Evolutionary conservation across 2,888 invertebrate genomes (phyloP).

Genomic region (Leistus spinibarbis): DNA sequence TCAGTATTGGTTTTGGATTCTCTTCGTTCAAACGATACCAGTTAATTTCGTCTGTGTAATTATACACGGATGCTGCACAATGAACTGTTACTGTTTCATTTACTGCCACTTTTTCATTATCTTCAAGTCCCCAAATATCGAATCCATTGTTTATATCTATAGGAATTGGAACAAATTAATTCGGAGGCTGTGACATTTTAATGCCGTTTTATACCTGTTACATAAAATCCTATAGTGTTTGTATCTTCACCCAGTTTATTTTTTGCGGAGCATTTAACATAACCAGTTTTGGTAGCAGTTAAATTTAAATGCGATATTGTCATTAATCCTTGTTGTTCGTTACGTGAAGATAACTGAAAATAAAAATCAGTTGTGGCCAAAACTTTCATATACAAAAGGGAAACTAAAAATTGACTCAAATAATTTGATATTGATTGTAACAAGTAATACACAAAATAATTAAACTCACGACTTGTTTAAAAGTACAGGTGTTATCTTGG

Average conservation of each 20-base stretch:
- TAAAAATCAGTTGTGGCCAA: too few species aligned
- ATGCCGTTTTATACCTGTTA: conserved; percentile 45
- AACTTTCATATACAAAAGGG: background rate
- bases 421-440: too few species aligned
- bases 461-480: conserved; percentile 41
- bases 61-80: conserved; percentile 65
- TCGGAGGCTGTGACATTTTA: too few species aligned
- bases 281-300: conserved; percentile 55
- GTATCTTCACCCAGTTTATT: conserved; percentile 54
- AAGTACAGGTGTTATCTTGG: conserved; percentile 51
- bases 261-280: conserved; percentile 56
- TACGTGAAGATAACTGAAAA: background rate
- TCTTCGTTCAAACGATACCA: conserved; percentile 56
- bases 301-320: conserved; percentile 54
- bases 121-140: conserved; percentile 56
- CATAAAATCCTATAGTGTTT: conserved; percentile 43
- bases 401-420: too few species aligned
- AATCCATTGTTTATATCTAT: conserved; percentile 59
- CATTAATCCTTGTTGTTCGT: conserved; percentile 41
- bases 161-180: conserved; percentile 42
- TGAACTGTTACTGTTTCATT: conserved; percentile 63
- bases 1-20: background rate
- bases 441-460: too few species aligned
- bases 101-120: conserved; percentile 54
- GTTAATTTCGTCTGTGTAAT: conserved; percentile 58